Evolutionary conservation across 1,140 invertebrate genomes (phyloP), one percentile per base, ranked within the genome.

Genomic region (Drusus annulatus): DNA sequence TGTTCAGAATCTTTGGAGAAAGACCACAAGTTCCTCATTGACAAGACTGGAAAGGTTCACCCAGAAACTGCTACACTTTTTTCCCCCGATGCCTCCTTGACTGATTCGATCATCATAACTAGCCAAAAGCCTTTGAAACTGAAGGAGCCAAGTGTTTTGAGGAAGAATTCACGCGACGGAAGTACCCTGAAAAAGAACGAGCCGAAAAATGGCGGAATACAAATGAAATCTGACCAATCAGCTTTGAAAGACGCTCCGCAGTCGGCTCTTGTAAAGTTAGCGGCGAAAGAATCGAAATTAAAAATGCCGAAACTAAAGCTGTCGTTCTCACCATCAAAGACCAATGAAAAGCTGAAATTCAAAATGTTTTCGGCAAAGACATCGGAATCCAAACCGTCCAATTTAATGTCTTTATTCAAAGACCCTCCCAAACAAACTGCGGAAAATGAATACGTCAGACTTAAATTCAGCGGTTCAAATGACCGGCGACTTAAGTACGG

Each of bases 371-470:
- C 87, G 83, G 85, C 77, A 54, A 89, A 87, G 86, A 81, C 73
- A 74, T 8, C 52, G 28, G 19, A 17, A 51, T 2, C 23, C 58
- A 68, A 54, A 58, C 19, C 13, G 16, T 17, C 76, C 74, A 45
- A 78, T 50, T 73, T 79, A 21, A 79, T 58, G 36, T 31, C 68
- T 5, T 23, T 71, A 25, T 74, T 19, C 21, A 82, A 80, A 45
- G 68, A 76, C 15, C 2, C 45, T 65, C 58, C 51, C 15, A 71
- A 58, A 19, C 54, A 58, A 76, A 65, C 25, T 75, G 15, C 87
- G 88, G 82, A 87, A 86, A 90, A 90, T 71, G 88, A 90, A 83
- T 90, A 90, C 77, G 89, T 90, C 0, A 85, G 87, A 19, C 74
- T 90, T 36, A 89, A 89, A 80, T 90, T 89, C 82, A 82, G 13